Percentiles rank a stretch among this genome's conserved stretches.
phyloP scores from a whole-genome alignment of 2,888 invertebrate species.

The Thereva unica region DNA sequence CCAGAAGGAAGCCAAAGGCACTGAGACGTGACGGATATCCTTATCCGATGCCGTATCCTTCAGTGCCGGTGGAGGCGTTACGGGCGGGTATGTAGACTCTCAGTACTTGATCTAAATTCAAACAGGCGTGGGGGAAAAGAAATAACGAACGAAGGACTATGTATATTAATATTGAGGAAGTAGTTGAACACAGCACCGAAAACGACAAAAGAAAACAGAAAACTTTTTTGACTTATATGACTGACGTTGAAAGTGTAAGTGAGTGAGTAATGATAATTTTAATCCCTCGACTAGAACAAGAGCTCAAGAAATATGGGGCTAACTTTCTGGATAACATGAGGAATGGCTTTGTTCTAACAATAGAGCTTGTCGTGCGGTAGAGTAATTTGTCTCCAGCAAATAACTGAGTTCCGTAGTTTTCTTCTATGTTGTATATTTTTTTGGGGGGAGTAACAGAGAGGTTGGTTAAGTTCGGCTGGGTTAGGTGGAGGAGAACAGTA shows the following conservation, averaged over 20 bases:
- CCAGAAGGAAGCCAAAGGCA: constrained; percentile 86
- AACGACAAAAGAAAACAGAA: constrained; percentile 4
- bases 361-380: constrained; percentile 36
- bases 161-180: too few relatives aligned
- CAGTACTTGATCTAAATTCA: too few relatives aligned
- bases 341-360: background rate
- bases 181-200: constrained; percentile 9
- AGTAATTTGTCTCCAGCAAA: constrained; percentile 42
- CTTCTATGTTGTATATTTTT: constrained; percentile 23
- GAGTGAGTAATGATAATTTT: constrained; percentile 17
- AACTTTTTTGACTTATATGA: background rate
- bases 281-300: constrained; percentile 30
- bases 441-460: background rate
- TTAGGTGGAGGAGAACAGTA: background rate
- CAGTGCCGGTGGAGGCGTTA: constrained; percentile 86
- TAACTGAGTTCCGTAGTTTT: constrained; percentile 40
- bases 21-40: constrained; percentile 88
- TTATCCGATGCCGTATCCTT: constrained; percentile 89
- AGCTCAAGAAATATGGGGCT: constrained; percentile 5
- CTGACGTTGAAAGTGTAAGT: background rate
- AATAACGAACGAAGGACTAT: too few relatives aligned
- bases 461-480: too few relatives aligned
- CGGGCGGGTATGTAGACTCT: constrained; percentile 72
- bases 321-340: background rate
- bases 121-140: too few relatives aligned